Evolutionary conservation across 2,888 invertebrate genomes (phyloP).

Genomic region (Plebejus anna): DNA sequence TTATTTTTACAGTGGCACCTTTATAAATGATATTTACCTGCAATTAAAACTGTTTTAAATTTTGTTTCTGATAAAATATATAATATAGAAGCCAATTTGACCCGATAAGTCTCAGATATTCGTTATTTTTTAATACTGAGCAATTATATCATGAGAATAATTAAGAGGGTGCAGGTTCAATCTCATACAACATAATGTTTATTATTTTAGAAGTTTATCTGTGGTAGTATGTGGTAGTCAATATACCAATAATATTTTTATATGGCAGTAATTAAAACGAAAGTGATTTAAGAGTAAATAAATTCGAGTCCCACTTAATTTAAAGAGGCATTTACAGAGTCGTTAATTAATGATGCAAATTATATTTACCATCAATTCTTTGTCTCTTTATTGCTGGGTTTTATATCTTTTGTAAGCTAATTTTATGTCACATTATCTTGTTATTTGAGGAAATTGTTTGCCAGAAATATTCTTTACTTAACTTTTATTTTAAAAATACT

Average conservation of each 20-base stretch:
- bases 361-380: background rate
- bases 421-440: background rate
- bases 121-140: no score
- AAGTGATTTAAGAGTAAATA: constrained; percentile 1
- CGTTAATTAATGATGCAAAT: constrained; percentile 17
- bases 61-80: background rate
- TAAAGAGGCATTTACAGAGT: background rate
- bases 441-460: background rate
- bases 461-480: no score
- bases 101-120: background rate
- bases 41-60: background rate
- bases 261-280: background rate
- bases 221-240: background rate
- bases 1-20: no score
- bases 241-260: background rate
- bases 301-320: constrained; percentile 7
- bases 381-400: background rate
- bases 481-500: no score
- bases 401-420: background rate
- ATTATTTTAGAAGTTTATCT: no score
- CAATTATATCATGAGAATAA: no score
- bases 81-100: background rate
- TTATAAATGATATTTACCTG: background rate
- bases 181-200: no score
- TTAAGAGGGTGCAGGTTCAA: no score